phyloP scores from a whole-genome alignment of 2,888 invertebrate species.

The Cosmia trapezina region DNA sequence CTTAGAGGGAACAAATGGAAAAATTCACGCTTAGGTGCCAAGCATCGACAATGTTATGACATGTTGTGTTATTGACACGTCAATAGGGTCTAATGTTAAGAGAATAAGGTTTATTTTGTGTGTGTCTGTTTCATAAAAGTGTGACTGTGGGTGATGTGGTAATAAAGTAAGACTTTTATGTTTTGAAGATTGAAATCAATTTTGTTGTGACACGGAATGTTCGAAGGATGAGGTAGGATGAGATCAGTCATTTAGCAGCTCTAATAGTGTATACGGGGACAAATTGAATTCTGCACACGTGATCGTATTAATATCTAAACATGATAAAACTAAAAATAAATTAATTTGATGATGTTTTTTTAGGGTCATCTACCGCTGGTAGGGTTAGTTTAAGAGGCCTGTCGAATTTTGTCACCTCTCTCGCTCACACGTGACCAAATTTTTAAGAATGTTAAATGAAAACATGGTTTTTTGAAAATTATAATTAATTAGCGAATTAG shows the following conservation, averaged over 20 bases:
- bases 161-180: conserved; percentile 32
- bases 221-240: not conserved
- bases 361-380: too few species aligned
- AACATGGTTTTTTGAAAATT: too few species aligned
- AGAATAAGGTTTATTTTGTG: conserved; percentile 40
- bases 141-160: conserved; percentile 34
- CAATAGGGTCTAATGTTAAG: conserved; percentile 52
- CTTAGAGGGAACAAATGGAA: conserved; percentile 85
- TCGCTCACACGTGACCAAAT: too few species aligned
- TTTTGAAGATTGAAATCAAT: conserved; percentile 12
- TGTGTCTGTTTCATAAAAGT: conserved; percentile 45
- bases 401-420: too few species aligned
- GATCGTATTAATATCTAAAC: too few species aligned
- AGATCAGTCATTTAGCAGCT: not conserved
- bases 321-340: too few species aligned
- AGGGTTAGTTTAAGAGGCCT: too few species aligned
- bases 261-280: too few species aligned
- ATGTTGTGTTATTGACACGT: conserved; percentile 67
- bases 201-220: conserved; percentile 30
- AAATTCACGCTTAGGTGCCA: conserved; percentile 87
- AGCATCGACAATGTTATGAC: conserved; percentile 79
- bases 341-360: too few species aligned
- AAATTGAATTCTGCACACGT: too few species aligned
- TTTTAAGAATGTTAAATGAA: too few species aligned
- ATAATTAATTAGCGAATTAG: too few species aligned